Conservation (phyloP, 2,797 vertebrate species). For the Chiroxiphia lanceolata region DNA sequence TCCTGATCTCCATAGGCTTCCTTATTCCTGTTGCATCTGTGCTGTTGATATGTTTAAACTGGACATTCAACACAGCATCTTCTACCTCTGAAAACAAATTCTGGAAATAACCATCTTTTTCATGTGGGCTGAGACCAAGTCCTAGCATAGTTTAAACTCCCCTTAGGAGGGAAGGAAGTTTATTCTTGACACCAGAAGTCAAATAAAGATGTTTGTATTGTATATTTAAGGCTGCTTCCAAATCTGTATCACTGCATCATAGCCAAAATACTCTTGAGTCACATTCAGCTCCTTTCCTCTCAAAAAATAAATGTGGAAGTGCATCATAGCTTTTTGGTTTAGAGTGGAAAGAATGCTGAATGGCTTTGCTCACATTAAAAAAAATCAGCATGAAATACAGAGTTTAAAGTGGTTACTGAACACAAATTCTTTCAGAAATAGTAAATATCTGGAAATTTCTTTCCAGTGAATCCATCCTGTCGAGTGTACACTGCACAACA, state of each 20-base stretch:
- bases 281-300: neutral
- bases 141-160: neutral
- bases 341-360: constrained; percentile 11
- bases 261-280: neutral
- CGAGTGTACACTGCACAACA: neutral
- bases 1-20: neutral
- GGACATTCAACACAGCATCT: neutral
- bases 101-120: neutral
- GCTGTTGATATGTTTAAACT: neutral
- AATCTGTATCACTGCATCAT: neutral
- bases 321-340: neutral
- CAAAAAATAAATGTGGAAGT: neutral
- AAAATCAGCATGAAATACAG: neutral
- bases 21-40: neutral
- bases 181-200: neutral
- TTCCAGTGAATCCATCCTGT: neutral
- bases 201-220: neutral
- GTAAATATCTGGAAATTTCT: neutral
- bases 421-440: neutral
- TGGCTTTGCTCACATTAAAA: neutral
- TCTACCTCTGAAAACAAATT: neutral
- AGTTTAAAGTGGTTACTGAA: neutral
- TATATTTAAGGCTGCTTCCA: neutral
- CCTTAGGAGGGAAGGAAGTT: neutral
- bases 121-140: neutral